Conservation (phyloP, 2,888 invertebrate species). For the Malthinus flaveolus region DNA sequence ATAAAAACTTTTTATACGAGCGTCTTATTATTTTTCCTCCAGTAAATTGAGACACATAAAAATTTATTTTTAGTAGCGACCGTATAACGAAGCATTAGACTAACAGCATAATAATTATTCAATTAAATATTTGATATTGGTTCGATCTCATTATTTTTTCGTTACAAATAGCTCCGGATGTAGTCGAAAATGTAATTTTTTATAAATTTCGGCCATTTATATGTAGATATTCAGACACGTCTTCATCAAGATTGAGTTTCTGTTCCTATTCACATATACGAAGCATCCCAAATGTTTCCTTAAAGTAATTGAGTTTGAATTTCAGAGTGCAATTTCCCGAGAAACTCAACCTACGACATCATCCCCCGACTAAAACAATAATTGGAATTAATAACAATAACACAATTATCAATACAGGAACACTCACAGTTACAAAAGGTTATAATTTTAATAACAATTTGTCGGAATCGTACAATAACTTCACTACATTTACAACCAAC, state of each 20-base stretch:
- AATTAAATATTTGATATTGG: neutral
- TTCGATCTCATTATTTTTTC: too few relatives aligned
- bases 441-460: constrained; percentile 16
- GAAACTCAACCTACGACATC: constrained; percentile 15
- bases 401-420: constrained; percentile 6
- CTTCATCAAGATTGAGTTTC: too few relatives aligned
- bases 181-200: neutral
- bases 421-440: constrained; percentile 7
- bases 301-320: constrained; percentile 13
- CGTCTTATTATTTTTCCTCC: too few relatives aligned
- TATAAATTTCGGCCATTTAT: neutral
- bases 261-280: too few relatives aligned
- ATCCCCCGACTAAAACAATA: constrained; percentile 19
- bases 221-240: neutral
- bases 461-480: constrained; percentile 12
- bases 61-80: too few relatives aligned
- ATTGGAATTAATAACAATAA: constrained; percentile 15
- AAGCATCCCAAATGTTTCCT: constrained; percentile 2
- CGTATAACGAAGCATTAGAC: too few relatives aligned
- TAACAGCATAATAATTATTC: neutral
- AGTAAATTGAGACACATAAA: too few relatives aligned
- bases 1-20: too few relatives aligned
- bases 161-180: too few relatives aligned
- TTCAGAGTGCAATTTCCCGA: constrained; percentile 21
- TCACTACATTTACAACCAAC: constrained; percentile 7